Evolutionary conservation across 2,113 vertebrate genomes (phyloP).

Genomic region (Nannobrachium achirus): DNA sequence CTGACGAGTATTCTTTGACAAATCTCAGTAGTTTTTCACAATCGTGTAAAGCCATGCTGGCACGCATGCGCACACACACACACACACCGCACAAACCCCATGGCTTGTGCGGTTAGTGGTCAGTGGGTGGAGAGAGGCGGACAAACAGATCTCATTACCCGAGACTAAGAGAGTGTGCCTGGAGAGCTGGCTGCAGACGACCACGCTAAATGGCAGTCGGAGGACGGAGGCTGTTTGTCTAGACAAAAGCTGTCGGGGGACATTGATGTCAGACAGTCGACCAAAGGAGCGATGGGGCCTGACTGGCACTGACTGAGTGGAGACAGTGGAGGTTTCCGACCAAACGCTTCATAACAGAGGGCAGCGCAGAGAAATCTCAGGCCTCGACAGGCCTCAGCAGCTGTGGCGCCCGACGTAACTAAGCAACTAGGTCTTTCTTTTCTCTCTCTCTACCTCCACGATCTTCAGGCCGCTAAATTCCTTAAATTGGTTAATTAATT

Average conservation of each 20-base stretch:
- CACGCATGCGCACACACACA: background rate
- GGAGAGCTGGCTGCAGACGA: conserved; percentile 48
- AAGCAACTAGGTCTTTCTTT: background rate
- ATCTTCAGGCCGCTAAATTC: no score
- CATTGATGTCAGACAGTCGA: conserved; percentile 54
- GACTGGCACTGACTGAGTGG: conserved; percentile 40
- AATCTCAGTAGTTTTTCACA: no score
- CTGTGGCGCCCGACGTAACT: conserved; percentile 4
- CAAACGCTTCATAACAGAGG: conserved; percentile 18
- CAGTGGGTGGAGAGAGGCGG: conserved; percentile 25
- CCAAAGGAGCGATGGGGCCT: background rate
- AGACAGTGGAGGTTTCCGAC: conserved; percentile 27
- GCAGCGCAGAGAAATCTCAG: background rate
- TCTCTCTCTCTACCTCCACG: no score
- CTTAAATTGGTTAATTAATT: no score
- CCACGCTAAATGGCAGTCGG: conserved; percentile 47
- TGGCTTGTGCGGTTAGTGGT: conserved; percentile 22
- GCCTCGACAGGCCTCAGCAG: background rate
- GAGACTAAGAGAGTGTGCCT: conserved; percentile 45
- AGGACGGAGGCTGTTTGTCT: conserved; percentile 48
- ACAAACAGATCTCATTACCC: conserved; percentile 56
- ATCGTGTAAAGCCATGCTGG: no score
- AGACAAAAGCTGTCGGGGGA: conserved; percentile 47
- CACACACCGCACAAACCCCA: background rate
- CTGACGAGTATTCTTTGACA: background rate